phyloP scores from a whole-genome alignment of 2,888 invertebrate genomes.

The Phalera bucephala region DNA sequence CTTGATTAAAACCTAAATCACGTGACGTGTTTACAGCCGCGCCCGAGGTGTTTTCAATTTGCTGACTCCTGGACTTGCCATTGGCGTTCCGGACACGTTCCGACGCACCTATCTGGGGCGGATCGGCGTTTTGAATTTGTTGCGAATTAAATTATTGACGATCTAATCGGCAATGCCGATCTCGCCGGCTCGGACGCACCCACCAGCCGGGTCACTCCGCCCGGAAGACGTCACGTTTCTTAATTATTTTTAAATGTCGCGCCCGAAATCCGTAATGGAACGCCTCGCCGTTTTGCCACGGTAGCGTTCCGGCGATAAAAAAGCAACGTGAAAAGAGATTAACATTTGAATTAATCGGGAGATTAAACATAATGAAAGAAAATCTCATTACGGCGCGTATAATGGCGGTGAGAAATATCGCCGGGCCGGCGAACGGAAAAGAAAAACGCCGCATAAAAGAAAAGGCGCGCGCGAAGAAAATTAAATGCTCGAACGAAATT shows the following conservation, averaged over 20 bases:
- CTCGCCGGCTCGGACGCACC: conserved; percentile 36
- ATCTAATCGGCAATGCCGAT: conserved; percentile 70
- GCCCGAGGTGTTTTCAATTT: conserved; percentile 83
- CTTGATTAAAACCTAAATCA: conserved; percentile 84
- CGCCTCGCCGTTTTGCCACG: conserved; percentile 59
- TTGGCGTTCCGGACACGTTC: conserved; percentile 80
- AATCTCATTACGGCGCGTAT: conserved; percentile 80
- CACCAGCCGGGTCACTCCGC: conserved; percentile 35
- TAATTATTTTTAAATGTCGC: conserved; percentile 75
- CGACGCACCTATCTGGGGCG: conserved; percentile 74
- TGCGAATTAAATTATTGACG: conserved; percentile 82
- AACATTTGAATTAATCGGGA: conserved; percentile 83
- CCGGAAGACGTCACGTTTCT: conserved; percentile 64
- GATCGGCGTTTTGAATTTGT: conserved; percentile 77
- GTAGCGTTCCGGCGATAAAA: conserved; percentile 67
- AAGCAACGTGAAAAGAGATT: conserved; percentile 75
- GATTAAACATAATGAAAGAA: conserved; percentile 84
- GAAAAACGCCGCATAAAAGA: conserved; percentile 67
- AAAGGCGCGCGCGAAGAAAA: conserved; percentile 77
- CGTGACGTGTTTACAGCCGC: conserved; percentile 83
- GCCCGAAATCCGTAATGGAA: conserved; percentile 56
- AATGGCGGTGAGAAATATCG: conserved; percentile 80
- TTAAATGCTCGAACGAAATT: conserved; percentile 81
- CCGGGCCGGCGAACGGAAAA: conserved; percentile 57
- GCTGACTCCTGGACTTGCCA: conserved; percentile 73